phyloP scores from a whole-genome alignment of 2,113 vertebrate genomes.

The Burhinus bistriatus region DNA sequence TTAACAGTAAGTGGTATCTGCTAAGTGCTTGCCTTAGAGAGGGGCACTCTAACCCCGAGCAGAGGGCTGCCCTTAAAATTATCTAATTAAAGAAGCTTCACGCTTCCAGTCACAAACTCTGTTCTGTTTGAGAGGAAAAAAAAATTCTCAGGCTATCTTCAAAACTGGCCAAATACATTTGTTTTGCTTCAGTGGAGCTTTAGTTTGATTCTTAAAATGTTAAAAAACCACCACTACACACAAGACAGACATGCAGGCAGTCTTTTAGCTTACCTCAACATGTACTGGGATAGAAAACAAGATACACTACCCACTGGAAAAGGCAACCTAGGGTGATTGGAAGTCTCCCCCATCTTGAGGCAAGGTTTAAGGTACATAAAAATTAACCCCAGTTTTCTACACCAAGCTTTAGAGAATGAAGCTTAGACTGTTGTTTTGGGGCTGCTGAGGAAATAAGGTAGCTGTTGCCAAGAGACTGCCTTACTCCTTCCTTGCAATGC shows the following conservation, averaged over 20 bases:
- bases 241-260: neutral
- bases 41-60: neutral
- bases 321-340: neutral
- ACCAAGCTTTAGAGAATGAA: neutral
- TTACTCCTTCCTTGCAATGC: neutral
- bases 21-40: neutral
- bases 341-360: neutral
- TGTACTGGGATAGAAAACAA: neutral
- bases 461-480: neutral
- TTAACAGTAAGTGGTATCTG: neutral
- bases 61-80: neutral
- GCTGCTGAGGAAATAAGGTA: neutral
- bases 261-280: neutral
- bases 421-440: accelerated
- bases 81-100: neutral
- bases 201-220: neutral
- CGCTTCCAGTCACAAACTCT: neutral
- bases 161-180: neutral
- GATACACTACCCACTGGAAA: neutral
- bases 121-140: no score
- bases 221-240: neutral
- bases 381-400: neutral
- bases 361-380: neutral
- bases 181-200: neutral
- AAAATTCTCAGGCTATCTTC: neutral